Base-by-base conservation (phyloP, 2,888 invertebrate genomes). In the Clusia tigrina region DNA sequence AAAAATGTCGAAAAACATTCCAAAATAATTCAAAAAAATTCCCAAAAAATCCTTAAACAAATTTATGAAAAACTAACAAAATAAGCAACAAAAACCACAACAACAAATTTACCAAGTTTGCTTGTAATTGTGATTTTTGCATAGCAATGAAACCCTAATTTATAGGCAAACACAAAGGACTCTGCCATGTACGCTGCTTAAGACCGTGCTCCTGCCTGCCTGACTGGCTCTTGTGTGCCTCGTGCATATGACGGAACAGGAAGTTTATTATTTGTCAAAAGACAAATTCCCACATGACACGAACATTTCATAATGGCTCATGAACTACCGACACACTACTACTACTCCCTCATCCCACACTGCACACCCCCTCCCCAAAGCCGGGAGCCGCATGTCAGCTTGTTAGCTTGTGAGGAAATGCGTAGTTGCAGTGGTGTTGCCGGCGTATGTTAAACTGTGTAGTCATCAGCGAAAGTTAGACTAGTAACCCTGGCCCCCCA, bases 231-330 rank as follows among this genome's bases (percentile, higher is more conserved):
- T 18, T 24, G 32, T 32, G 37, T 5, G 38, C 17, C n/a, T 12
- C 37, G 26, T 57, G 20, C 15, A 57, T 57, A 57, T 57, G 10
- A 25, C 10, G n/a, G 15, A 53, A 53, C 20, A 37, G 58, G 54
- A 63, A 54, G 58, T 51, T 54, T 54, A 26, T 58, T 61, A 61
- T 63, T 63, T 63, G 62, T 60, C 52, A 62, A 46, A 74, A 78
- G 77, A 78, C 73, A 77, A 77, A 78, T 77, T 78, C 69, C 69
- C 70, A 68, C 70, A 67, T 71, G 74, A 68, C 77, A 77, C 73
- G 79, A 69, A 60, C 52, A 52, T 24, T n/a, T 71, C 58, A n/a
- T n/a, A n/a, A n/a, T n/a, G n/a, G n/a, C n/a, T n/a, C n/a, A n/a
- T n/a, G n/a, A n/a, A n/a, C n/a, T n/a, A n/a, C n/a, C n/a, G n/a